phyloP scores from a whole-genome alignment of 2,888 invertebrate species.

The Andrena chrysosceles region DNA sequence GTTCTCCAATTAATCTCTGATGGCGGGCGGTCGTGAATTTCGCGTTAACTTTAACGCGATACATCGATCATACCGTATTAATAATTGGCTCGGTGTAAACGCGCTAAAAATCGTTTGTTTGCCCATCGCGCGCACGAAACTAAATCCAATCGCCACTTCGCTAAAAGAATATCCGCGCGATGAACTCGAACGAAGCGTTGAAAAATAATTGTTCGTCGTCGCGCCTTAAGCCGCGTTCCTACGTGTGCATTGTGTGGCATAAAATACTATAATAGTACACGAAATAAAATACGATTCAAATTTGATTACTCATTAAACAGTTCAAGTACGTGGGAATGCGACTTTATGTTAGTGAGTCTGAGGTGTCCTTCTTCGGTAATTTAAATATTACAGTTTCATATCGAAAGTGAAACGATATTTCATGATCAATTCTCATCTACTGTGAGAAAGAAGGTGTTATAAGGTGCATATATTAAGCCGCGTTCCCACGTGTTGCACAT shows the following conservation, averaged over 20 bases:
- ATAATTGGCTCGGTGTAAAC: slow-evolving; percentile 12
- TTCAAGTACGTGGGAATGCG: no score
- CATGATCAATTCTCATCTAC: no score
- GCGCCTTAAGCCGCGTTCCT: background rate
- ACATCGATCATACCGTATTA: slow-evolving; percentile 2
- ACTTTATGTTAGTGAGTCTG: no score
- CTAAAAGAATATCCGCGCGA: background rate
- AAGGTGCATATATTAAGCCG: no score
- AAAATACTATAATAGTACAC: background rate
- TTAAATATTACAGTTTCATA: no score
- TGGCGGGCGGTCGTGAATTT: background rate
- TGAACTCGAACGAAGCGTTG: background rate
- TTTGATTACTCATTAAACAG: background rate
- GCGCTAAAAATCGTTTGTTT: background rate
- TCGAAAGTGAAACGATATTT: no score
- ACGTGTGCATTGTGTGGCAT: background rate
- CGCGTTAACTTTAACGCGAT: slow-evolving; percentile 18
- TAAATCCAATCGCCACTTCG: slow-evolving; percentile 4
- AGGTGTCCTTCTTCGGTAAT: no score
- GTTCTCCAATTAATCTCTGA: slow-evolving; percentile 7
- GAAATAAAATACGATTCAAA: background rate
- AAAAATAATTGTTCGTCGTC: background rate
- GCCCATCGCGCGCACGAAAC: background rate
- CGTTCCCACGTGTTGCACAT: no score
- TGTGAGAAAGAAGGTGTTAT: no score